These are phyloP conservation scores for Leuciscus waleckii DNA, from an alignment of 2,797 vertebrate genomes.

Conservation along the genomic window DNA sequence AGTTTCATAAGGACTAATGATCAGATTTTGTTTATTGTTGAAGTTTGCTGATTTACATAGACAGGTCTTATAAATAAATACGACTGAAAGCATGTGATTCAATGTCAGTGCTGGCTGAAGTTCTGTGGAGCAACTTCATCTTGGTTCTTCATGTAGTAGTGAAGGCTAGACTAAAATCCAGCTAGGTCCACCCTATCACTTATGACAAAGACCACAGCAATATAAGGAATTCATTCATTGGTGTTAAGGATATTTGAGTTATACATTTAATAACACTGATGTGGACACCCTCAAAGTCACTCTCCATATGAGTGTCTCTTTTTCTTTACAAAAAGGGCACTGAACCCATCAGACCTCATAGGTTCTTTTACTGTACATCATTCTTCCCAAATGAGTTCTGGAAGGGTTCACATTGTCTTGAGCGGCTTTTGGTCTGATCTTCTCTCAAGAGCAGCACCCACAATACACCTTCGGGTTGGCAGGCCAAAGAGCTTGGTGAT, in stretches of 20 bases:
- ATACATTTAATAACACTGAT: slow-evolving; percentile 29
- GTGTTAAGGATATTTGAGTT: slow-evolving; percentile 12
- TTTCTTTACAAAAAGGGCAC: slow-evolving; percentile 14
- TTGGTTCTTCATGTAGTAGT: neutral
- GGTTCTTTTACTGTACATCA: slow-evolving; percentile 2
- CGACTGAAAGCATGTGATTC: neutral
- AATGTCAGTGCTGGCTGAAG: slow-evolving; percentile 16
- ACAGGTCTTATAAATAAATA: slow-evolving; percentile 19
- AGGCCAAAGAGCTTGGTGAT: slow-evolving; percentile 35
- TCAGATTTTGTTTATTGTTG: slow-evolving; percentile 14
- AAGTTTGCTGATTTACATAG: neutral
- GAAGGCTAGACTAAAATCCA: slow-evolving; percentile 17
- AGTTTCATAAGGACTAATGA: neutral
- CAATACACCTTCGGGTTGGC: slow-evolving; percentile 32
- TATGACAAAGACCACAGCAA: slow-evolving; percentile 14
- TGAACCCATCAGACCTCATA: slow-evolving; percentile 13
- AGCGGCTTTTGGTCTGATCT: slow-evolving; percentile 23
- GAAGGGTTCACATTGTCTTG: slow-evolving; percentile 19
- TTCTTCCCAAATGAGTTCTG: slow-evolving; percentile 31
- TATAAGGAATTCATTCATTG: slow-evolving; percentile 2
- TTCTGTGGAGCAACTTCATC: neutral
- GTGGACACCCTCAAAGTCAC: neutral
- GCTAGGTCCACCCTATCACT: slow-evolving; percentile 26
- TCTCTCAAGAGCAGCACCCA: slow-evolving; percentile 38
- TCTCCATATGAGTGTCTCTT: neutral